A percentile compares a stretch with the other conserved stretches of the same genome.
Evolutionary conservation across 2,113 vertebrate genomes (phyloP).

Genomic region (Clarias batrachus): DNA sequence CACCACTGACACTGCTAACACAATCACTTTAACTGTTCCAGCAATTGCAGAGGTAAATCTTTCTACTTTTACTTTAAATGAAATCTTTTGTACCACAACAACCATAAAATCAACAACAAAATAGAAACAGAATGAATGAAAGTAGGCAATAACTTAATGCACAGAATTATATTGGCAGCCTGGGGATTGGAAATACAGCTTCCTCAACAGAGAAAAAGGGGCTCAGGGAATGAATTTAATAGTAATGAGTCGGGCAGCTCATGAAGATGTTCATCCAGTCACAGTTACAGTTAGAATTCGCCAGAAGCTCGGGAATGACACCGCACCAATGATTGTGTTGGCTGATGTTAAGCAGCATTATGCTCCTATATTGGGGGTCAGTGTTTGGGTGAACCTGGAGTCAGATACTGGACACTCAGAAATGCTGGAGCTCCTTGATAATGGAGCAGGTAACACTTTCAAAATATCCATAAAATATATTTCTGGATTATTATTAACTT

Average conservation of each 20-base stretch:
- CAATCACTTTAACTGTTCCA: conserved; percentile 59
- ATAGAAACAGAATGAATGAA: neutral
- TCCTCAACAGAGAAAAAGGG: conserved; percentile 58
- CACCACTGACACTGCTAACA: conserved; percentile 48
- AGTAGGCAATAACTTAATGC: neutral
- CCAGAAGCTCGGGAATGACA: conserved; percentile 52
- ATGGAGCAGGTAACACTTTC: conserved; percentile 76
- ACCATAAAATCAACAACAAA: neutral
- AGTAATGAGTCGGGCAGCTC: conserved; percentile 61
- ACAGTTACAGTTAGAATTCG: conserved; percentile 59
- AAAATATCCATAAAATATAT: no score
- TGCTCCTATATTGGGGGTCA: conserved; percentile 62
- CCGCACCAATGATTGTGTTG: conserved; percentile 63
- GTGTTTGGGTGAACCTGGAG: conserved; percentile 65
- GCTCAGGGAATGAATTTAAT: conserved; percentile 63
- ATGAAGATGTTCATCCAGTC: conserved; percentile 46
- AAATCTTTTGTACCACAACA: neutral
- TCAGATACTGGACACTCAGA: conserved; percentile 51
- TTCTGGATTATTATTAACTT: no score
- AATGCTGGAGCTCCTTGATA: conserved; percentile 63
- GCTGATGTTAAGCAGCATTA: conserved; percentile 66
- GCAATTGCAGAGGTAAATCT: conserved; percentile 64
- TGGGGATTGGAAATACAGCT: conserved; percentile 65
- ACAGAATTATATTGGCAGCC: conserved; percentile 46
- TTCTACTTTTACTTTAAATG: neutral